Evolutionary conservation across 2,113 vertebrate species (phyloP).

Genomic region (Melanotaenia duboulayi): DNA sequence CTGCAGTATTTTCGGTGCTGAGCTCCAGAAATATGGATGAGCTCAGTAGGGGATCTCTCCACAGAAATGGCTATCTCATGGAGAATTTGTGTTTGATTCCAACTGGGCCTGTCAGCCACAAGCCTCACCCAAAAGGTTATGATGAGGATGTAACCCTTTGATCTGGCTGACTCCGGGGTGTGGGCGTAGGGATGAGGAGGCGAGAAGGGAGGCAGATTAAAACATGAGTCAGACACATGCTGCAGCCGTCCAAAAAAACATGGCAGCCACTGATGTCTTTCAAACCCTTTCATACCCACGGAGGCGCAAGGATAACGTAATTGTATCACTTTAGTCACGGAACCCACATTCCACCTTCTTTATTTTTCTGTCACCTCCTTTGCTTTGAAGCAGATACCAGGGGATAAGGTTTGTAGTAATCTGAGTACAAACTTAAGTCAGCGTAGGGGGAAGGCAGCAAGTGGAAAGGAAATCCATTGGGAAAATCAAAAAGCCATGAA

Average conservation of each 20-base stretch:
- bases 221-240: slow-evolving; percentile 54
- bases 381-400: slow-evolving; percentile 41
- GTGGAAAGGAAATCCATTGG: slow-evolving; percentile 43
- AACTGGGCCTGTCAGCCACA: slow-evolving; percentile 38
- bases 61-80: slow-evolving; percentile 25
- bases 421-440: slow-evolving; percentile 18
- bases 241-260: slow-evolving; percentile 44
- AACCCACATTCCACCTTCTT: slow-evolving; percentile 18
- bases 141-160: slow-evolving; percentile 62
- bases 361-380: slow-evolving; percentile 37
- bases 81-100: slow-evolving; percentile 46
- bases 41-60: slow-evolving; percentile 44
- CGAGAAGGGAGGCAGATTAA: slow-evolving; percentile 44
- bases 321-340: slow-evolving; percentile 53
- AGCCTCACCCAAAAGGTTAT: slow-evolving; percentile 33
- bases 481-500: slow-evolving; percentile 28
- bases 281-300: slow-evolving; percentile 54
- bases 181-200: not conserved
- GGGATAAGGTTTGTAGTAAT: slow-evolving; percentile 23
- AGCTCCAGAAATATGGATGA: slow-evolving; percentile 21
- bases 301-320: slow-evolving; percentile 44
- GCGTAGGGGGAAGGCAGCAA: slow-evolving; percentile 25
- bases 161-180: slow-evolving; percentile 45
- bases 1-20: slow-evolving; percentile 18
- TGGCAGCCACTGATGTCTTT: slow-evolving; percentile 43